phyloP scores from a whole-genome alignment of 2,888 invertebrate species.

The Lycocerus yunnanus region DNA sequence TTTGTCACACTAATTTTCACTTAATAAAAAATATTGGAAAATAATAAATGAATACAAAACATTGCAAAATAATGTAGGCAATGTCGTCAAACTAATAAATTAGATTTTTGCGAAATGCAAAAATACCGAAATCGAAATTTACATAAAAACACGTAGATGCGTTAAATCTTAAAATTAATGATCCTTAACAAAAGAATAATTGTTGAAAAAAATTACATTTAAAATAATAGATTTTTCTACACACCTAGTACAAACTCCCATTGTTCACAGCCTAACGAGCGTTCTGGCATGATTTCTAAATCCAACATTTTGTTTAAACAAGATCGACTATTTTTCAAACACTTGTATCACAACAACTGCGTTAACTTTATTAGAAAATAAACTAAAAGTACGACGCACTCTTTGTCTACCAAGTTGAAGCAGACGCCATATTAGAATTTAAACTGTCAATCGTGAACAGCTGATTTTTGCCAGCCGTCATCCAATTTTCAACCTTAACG shows the following conservation, averaged over 20 bases:
- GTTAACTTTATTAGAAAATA: conserved; percentile 31
- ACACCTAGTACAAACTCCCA: conserved; percentile 97
- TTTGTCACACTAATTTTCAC: neutral
- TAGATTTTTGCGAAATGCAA: neutral
- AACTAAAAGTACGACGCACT: conserved; percentile 41
- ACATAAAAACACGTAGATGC: neutral
- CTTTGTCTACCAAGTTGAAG: conserved; percentile 48
- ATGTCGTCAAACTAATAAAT: neutral
- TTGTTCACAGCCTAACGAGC: conserved; percentile 93
- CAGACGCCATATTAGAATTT: conserved; percentile 50
- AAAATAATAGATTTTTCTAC: conserved; percentile 47
- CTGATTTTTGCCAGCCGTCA: conserved; percentile 44
- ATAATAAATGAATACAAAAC: neutral
- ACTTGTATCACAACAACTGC: conserved; percentile 32
- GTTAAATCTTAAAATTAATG: neutral
- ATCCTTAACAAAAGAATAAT: neutral
- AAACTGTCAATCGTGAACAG: conserved; percentile 51
- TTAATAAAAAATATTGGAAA: neutral
- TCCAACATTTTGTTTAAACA: conserved; percentile 77
- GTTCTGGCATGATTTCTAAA: conserved; percentile 94
- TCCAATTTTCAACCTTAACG: conserved; percentile 29
- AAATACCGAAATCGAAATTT: neutral
- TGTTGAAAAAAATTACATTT: neutral
- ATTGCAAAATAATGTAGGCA: neutral
- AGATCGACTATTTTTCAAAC: conserved; percentile 12